phyloP scores from a whole-genome alignment of 2,888 invertebrate species.

The Lycophotia porphyrea region DNA sequence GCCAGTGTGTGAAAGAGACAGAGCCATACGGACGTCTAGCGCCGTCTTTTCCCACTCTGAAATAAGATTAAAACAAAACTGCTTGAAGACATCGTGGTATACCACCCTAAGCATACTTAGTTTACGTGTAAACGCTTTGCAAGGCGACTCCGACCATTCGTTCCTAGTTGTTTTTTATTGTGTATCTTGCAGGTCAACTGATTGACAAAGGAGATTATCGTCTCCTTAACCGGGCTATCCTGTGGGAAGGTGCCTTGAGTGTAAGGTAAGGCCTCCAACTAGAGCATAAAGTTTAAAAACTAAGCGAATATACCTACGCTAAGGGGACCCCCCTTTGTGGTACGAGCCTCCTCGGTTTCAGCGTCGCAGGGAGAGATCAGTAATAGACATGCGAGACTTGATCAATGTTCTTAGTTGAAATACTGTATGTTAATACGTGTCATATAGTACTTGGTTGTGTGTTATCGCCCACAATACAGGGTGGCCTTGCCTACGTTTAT shows the following conservation, averaged over 20 bases:
- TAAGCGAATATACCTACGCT: neutral
- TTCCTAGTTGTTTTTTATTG: neutral
- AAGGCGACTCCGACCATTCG: neutral
- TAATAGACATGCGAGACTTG: too few species aligned
- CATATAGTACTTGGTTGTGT: constrained; percentile 42
- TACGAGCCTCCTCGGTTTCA: too few species aligned
- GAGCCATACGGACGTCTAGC: too few species aligned
- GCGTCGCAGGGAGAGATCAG: neutral
- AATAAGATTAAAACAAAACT: too few species aligned
- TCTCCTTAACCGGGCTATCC: neutral
- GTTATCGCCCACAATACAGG: constrained; percentile 68
- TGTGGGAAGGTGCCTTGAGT: neutral
- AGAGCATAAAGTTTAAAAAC: neutral
- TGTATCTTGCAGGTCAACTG: neutral
- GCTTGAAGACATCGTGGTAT: too few species aligned
- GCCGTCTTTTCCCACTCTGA: too few species aligned
- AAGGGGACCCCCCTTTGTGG: neutral
- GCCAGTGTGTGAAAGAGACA: too few species aligned
- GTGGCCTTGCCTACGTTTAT: constrained; percentile 74
- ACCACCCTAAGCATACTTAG: neutral
- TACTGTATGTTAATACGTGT: neutral
- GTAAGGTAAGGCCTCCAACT: neutral
- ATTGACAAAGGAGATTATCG: neutral
- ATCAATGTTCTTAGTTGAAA: neutral
- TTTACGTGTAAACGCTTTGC: neutral